phyloP scores from a whole-genome alignment of 2,113 vertebrate species.

The Lota lota region DNA sequence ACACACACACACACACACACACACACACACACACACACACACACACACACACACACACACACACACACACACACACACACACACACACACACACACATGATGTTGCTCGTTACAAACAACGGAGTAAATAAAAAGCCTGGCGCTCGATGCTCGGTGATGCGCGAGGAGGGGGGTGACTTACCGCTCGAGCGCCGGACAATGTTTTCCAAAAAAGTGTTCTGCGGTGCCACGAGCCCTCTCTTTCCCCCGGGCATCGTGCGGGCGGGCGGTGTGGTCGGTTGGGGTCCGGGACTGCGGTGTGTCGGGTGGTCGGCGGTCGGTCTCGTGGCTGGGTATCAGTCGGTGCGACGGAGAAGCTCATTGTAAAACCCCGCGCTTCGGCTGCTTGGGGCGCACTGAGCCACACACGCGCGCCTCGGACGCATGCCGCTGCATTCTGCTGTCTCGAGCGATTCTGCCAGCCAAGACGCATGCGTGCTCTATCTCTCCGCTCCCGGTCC shows the following conservation, averaged over 20 bases:
- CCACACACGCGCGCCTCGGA: slow-evolving; percentile 26
- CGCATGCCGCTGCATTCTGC: slow-evolving; percentile 46
- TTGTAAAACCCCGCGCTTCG: slow-evolving; percentile 58
- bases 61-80: background rate
- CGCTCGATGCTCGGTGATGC: too few species aligned
- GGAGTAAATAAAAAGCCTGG: background rate
- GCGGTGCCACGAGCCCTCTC: slow-evolving; percentile 95
- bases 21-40: background rate
- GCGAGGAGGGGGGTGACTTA: slow-evolving; percentile 65
- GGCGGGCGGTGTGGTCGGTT: slow-evolving; percentile 69
- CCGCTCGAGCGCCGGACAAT: slow-evolving; percentile 93
- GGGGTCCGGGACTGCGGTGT: slow-evolving; percentile 58
- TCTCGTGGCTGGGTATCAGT: slow-evolving; percentile 72
- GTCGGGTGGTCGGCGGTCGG: slow-evolving; percentile 58
- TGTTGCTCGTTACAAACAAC: too few species aligned
- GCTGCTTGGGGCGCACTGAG: slow-evolving; percentile 57
- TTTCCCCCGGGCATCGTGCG: slow-evolving; percentile 98
- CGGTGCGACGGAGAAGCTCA: slow-evolving; percentile 52
- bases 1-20: too few species aligned
- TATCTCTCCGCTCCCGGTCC: too few species aligned
- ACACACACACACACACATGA: too few species aligned
- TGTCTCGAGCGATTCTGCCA: too few species aligned
- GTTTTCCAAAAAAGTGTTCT: slow-evolving; percentile 97
- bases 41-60: background rate
- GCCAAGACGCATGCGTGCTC: too few species aligned